Conservation (phyloP, 2,113 vertebrate species). For the Caranx ignobilis region DNA sequence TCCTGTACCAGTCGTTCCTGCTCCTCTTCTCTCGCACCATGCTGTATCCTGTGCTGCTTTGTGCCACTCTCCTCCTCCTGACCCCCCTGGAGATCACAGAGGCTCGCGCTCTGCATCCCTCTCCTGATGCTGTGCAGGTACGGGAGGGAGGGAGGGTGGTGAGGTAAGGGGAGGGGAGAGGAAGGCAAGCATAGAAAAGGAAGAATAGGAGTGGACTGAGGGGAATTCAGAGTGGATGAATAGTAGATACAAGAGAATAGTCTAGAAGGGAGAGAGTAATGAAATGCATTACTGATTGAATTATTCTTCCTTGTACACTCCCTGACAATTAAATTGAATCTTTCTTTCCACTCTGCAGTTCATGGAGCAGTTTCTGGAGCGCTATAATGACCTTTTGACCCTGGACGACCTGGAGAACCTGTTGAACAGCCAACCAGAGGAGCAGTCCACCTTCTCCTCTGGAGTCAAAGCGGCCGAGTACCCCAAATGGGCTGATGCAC, state of each 20-base stretch:
- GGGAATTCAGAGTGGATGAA: constrained; percentile 30
- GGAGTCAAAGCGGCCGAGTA: constrained; percentile 75
- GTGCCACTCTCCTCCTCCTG: constrained; percentile 79
- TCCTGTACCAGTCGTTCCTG: constrained; percentile 11
- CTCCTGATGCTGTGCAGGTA: constrained; percentile 83
- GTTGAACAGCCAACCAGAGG: constrained; percentile 77
- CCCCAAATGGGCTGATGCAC: constrained; percentile 81
- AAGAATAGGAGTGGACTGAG: constrained; percentile 7
- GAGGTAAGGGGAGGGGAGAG: background rate
- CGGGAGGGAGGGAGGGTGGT: too few species aligned
- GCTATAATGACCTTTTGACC: constrained; percentile 85
- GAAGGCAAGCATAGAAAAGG: background rate
- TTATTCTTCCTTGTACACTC: constrained; percentile 59
- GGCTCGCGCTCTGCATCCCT: constrained; percentile 80
- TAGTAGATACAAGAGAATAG: background rate
- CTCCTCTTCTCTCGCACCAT: constrained; percentile 63
- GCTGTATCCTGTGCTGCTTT: constrained; percentile 81
- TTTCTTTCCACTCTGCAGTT: constrained; percentile 68
- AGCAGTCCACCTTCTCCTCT: constrained; percentile 72
- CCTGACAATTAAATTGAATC: constrained; percentile 51
- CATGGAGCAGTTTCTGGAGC: constrained; percentile 84
- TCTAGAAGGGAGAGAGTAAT: constrained; percentile 47
- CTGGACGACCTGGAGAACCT: constrained; percentile 85
- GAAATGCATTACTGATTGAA: constrained; percentile 73
- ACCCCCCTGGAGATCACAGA: constrained; percentile 76